Conservation (phyloP, 2,888 invertebrate genomes). For the Hedya salicella region DNA sequence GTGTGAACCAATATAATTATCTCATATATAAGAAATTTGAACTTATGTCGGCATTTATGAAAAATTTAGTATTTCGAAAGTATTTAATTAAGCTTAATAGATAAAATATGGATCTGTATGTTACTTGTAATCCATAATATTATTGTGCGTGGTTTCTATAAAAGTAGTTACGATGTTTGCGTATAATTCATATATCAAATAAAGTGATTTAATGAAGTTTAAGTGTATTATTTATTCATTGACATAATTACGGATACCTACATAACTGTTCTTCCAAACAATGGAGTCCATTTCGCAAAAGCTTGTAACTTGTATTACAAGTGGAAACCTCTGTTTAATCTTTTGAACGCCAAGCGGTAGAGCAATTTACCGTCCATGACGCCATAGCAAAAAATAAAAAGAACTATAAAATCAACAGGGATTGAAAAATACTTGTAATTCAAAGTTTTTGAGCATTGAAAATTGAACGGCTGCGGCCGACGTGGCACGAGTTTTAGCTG, state of each 20-base stretch:
- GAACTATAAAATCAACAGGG: no score
- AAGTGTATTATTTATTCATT: neutral
- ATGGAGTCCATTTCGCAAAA: no score
- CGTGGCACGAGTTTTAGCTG: no score
- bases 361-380: no score
- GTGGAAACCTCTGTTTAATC: no score
- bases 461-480: no score
- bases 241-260: neutral
- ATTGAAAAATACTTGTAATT: no score
- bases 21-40: slow-evolving; percentile 51
- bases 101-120: slow-evolving; percentile 45
- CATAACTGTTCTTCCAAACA: no score
- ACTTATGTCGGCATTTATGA: slow-evolving; percentile 63
- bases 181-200: slow-evolving; percentile 67
- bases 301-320: no score
- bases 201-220: slow-evolving; percentile 53
- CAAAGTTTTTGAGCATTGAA: no score
- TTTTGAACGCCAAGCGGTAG: no score
- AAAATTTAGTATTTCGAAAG: slow-evolving; percentile 51
- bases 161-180: slow-evolving; percentile 58
- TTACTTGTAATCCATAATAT: slow-evolving; percentile 46
- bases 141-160: slow-evolving; percentile 69
- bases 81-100: slow-evolving; percentile 42
- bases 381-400: no score
- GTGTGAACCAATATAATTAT: slow-evolving; percentile 50